A percentile compares a stretch with the other conserved stretches of the same genome.
These are phyloP conservation scores for Cataglyphis altisquamis DNA, from an alignment of 2,888 invertebrate genomes.

Conservation along the genomic window DNA sequence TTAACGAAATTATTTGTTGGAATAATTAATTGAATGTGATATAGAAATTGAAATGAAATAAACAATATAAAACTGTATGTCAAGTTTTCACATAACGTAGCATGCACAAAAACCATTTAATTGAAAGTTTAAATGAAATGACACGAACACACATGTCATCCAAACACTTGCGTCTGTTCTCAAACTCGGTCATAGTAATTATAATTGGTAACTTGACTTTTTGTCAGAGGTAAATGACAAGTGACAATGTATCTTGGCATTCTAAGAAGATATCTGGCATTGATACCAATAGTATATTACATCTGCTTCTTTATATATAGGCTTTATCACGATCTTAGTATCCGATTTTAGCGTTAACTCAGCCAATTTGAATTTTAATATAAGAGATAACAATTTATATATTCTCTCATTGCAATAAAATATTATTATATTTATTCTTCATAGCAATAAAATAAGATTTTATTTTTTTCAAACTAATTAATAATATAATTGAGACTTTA, in stretches of 20 bases:
- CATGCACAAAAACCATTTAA: not conserved
- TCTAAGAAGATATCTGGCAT: conserved; percentile 31
- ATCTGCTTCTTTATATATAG: conserved; percentile 9
- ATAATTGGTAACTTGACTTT: conserved; percentile 21
- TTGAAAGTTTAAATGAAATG: not conserved
- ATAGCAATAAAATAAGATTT: not conserved
- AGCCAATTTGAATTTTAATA: not conserved
- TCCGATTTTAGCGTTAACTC: conserved; percentile 10
- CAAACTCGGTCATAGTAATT: conserved; percentile 27
- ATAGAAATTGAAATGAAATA: not conserved
- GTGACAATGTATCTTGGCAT: conserved; percentile 42
- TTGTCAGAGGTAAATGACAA: conserved; percentile 13
- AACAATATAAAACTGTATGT: not conserved
- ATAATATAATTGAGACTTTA: not conserved
- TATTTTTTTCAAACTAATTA: not conserved
- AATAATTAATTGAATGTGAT: not conserved
- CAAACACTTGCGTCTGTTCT: not conserved
- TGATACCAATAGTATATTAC: conserved; percentile 19
- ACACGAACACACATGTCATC: not conserved
- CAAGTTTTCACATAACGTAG: not conserved
- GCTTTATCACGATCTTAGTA: conserved; percentile 11
- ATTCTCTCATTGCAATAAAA: not conserved
- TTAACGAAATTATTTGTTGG: not conserved
- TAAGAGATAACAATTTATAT: not conserved
- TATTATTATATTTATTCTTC: not conserved